Base-by-base conservation (phyloP, 2,888 invertebrate species). In the Ophioninae sp. region DNA sequence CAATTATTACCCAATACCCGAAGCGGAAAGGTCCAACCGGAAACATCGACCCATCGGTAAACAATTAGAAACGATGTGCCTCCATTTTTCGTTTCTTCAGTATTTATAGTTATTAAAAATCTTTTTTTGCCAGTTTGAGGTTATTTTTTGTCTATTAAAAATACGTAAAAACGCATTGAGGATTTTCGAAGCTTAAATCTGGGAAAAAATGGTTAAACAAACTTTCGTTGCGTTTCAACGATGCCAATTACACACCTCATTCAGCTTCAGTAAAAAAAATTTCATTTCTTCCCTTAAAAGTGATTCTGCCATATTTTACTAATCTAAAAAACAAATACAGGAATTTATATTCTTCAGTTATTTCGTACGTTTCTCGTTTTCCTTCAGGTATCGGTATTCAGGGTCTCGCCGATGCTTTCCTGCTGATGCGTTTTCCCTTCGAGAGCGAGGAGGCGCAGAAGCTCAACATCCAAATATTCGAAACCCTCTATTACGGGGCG, bases 401-500 rank as follows among this genome's bases (percentile, higher is more conserved):
- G 93, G 99, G 99, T 5, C 94, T 99, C 84, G 99, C 99, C 0
- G 99, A 99, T 94, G 96, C 99, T 13, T 98, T 99, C 93, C 97
- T 99, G 85, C 93, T 99, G 68, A 96, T 99, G 97, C 95, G 99
- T 69, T 95, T 95, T 92, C 97, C 99, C 0, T 99, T 98, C 92
- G 99, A 99, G 90, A 97, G 98, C 90, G 95, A 96, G 75, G 95
- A 97, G 90, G 98, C 99, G 0, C 94, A 95, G 82, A 94, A 96
- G 87, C 94, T 99, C 30, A 99, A 99, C 93, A 96, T 96, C 87
- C 96, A 98, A 91, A 99, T 99, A 87, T 99, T 99, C 93, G 99
- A 99, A 94, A 99, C 99, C 0, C 96, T 99, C 86, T 99, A 99
- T 92, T 98, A 97, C 93, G 98, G 97, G n/a, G 98, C 99, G 0